These are phyloP conservation scores for Thunnus albacares DNA, from an alignment of 2,797 vertebrate genomes.

Conservation along the genomic window DNA sequence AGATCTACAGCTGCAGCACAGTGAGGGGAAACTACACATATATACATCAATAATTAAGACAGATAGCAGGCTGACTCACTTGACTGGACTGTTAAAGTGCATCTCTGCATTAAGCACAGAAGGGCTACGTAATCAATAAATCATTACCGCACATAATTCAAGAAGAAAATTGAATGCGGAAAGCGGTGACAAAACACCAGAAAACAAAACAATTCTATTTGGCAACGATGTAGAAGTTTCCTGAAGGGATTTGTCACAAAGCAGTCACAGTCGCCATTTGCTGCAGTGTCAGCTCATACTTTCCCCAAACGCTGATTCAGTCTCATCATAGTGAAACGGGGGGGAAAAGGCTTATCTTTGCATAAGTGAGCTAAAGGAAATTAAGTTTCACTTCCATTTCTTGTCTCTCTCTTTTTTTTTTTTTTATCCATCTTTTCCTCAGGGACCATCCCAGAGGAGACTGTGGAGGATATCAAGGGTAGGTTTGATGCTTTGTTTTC, in stretches of 20 bases:
- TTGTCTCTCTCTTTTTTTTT: not conserved
- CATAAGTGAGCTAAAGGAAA: slow-evolving; percentile 21
- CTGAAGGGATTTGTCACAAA: not conserved
- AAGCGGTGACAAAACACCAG: not conserved
- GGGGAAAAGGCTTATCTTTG: slow-evolving; percentile 3
- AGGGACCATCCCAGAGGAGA: slow-evolving; percentile 94
- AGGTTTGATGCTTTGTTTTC: slow-evolving; percentile 36
- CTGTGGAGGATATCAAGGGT: slow-evolving; percentile 98
- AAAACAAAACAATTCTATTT: not conserved
- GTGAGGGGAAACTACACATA: slow-evolving; percentile 24
- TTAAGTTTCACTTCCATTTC: not conserved
- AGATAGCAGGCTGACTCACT: slow-evolving; percentile 14
- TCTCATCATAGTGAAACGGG: slow-evolving; percentile 6
- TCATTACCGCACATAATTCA: not conserved
- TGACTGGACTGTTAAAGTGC: slow-evolving; percentile 17
- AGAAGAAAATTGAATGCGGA: not conserved
- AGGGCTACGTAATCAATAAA: not conserved
- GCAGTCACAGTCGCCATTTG: not conserved
- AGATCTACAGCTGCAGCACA: slow-evolving; percentile 35
- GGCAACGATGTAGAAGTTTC: not conserved
- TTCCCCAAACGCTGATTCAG: slow-evolving; percentile 20
- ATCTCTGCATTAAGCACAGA: slow-evolving; percentile 23
- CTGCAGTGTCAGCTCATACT: slow-evolving; percentile 5
- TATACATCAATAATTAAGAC: slow-evolving; percentile 51
- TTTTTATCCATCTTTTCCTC: not conserved